Conservation (phyloP, 2,888 invertebrate species). For the Acanthosepion lycidas region DNA sequence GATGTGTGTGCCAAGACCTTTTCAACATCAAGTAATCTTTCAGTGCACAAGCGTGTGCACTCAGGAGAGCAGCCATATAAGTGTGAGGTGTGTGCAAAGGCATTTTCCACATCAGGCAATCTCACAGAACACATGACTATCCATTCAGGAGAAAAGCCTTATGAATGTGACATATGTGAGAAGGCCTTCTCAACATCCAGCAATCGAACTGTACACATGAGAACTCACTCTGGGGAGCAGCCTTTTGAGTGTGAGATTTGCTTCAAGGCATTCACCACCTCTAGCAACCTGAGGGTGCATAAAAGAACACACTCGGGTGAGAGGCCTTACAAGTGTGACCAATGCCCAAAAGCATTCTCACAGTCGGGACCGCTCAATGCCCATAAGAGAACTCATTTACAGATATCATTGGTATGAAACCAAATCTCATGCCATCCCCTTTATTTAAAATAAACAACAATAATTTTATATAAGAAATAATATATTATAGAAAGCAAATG, state of each 20-base stretch:
- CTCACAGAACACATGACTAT: constrained; percentile 44
- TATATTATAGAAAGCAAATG: background rate
- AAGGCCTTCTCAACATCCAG: constrained; percentile 25
- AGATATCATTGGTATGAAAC: constrained; percentile 34
- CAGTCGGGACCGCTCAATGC: constrained; percentile 45
- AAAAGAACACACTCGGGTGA: constrained; percentile 45
- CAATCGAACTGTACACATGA: constrained; percentile 38
- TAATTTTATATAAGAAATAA: background rate
- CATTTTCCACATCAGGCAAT: constrained; percentile 38
- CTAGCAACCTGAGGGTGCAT: background rate
- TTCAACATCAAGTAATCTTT: constrained; percentile 18
- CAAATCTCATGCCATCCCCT: background rate
- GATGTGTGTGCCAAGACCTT: constrained; percentile 45
- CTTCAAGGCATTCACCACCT: constrained; percentile 43
- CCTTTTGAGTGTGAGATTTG: constrained; percentile 44
- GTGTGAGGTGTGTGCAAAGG: constrained; percentile 37
- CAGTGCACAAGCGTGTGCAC: constrained; percentile 39
- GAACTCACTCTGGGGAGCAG: constrained; percentile 47
- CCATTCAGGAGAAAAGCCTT: constrained; percentile 46
- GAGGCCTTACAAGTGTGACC: constrained; percentile 47
- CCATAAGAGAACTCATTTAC: constrained; percentile 44
- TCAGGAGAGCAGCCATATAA: constrained; percentile 43
- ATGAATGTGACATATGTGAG: constrained; percentile 45
- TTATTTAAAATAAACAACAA: background rate
- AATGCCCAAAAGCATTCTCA: constrained; percentile 44